Conservation (phyloP, 1,140 invertebrate genomes). For the Drepana arcuata region DNA sequence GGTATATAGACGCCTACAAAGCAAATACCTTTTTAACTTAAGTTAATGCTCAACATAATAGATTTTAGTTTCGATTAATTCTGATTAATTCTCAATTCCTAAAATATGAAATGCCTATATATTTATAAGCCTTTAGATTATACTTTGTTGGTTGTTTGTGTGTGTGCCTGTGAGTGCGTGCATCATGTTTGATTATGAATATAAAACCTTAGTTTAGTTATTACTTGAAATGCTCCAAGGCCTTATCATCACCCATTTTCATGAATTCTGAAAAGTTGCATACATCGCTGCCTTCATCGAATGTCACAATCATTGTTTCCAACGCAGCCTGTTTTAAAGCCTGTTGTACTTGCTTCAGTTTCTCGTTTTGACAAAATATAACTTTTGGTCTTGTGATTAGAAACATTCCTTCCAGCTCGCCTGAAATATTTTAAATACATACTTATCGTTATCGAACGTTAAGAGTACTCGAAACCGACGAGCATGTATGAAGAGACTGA, state of each 20-base stretch:
- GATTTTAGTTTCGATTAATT: too few species aligned
- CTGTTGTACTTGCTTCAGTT: slow-evolving; percentile 11
- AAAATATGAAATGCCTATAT: too few species aligned
- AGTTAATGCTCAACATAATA: too few species aligned
- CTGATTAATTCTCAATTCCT: too few species aligned
- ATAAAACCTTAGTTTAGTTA: neutral
- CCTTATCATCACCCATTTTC: slow-evolving; percentile 19
- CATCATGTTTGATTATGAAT: neutral
- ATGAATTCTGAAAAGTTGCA: slow-evolving; percentile 35
- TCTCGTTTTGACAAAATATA: slow-evolving; percentile 26
- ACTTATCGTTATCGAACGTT: neutral
- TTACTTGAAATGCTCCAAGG: slow-evolving; percentile 39
- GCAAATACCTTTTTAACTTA: neutral
- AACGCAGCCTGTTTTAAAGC: slow-evolving; percentile 12
- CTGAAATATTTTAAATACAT: too few species aligned
- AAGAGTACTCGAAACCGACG: too few species aligned
- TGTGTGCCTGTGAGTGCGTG: too few species aligned
- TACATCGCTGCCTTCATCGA: slow-evolving; percentile 14
- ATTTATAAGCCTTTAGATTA: too few species aligned
- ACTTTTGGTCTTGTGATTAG: slow-evolving; percentile 19
- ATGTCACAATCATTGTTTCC: slow-evolving; percentile 15
- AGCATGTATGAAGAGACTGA: too few species aligned
- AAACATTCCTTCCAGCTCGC: slow-evolving; percentile 17
- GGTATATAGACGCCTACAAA: too few species aligned
- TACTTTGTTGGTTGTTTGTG: too few species aligned